These are phyloP conservation scores for Psylliodes chrysocephalus DNA, from an alignment of 2,888 invertebrate species.

Conservation along the genomic window DNA sequence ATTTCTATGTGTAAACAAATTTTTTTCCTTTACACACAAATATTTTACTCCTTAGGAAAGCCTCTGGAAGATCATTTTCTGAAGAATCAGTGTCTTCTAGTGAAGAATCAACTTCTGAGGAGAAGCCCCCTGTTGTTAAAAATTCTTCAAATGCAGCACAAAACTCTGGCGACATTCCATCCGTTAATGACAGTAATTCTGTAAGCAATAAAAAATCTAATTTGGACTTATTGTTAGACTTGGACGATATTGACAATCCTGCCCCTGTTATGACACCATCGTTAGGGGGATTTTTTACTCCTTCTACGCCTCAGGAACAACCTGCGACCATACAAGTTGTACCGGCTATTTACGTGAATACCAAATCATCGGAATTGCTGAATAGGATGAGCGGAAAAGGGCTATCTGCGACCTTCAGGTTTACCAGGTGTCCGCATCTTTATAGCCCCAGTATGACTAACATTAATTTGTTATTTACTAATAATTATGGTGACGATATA, in stretches of 20 bases:
- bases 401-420: constrained; percentile 73
- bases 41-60: constrained; percentile 28
- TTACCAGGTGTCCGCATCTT: constrained; percentile 83
- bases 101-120: constrained; percentile 40
- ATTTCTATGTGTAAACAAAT: too few species aligned
- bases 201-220: constrained; percentile 68
- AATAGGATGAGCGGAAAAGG: constrained; percentile 80
- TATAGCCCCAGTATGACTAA: constrained; percentile 85
- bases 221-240: constrained; percentile 83
- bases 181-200: constrained; percentile 26
- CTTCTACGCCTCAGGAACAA: constrained; percentile 60
- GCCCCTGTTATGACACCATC: constrained; percentile 86
- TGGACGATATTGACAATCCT: constrained; percentile 77
- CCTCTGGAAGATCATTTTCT: constrained; percentile 28
- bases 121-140: constrained; percentile 36
- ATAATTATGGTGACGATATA: constrained; percentile 74
- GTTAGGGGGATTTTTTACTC: constrained; percentile 80
- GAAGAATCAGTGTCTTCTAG: constrained; percentile 46
- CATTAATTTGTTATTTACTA: constrained; percentile 82
- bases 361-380: constrained; percentile 72
- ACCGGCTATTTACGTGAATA: constrained; percentile 70
- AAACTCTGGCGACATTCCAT: constrained; percentile 23
- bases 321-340: constrained; percentile 68
- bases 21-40: too few species aligned
- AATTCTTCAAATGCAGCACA: not conserved